A percentile compares a stretch with the other conserved stretches of the same genome.
Conservation (phyloP, 2,888 invertebrate species). For the Xanthorhoe spadicearia region DNA sequence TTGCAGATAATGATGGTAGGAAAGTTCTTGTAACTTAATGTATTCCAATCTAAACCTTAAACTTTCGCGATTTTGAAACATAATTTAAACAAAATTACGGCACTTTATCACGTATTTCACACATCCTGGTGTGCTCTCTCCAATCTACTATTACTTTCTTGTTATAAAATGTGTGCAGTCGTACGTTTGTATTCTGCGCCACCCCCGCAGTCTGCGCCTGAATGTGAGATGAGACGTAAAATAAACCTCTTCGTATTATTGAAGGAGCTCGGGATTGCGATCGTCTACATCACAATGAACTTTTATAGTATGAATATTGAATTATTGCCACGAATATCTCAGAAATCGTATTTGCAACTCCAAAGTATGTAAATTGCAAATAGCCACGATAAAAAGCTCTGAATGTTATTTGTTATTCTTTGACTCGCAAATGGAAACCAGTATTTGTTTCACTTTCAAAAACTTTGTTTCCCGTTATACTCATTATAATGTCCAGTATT, state of each 20-base stretch:
- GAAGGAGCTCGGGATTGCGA: constrained; percentile 24
- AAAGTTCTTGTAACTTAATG: too few relatives aligned
- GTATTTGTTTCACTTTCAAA: too few relatives aligned
- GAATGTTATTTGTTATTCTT: constrained; percentile 22
- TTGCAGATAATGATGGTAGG: too few relatives aligned
- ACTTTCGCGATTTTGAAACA: too few relatives aligned
- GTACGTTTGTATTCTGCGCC: constrained; percentile 12
- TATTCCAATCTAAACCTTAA: too few relatives aligned
- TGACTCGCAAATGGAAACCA: constrained; percentile 14
- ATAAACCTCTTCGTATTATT: constrained; percentile 20
- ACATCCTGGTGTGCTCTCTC: too few relatives aligned
- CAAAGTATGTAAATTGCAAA: constrained; percentile 29
- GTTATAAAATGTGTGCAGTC: constrained; percentile 14
- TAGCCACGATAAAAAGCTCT: constrained; percentile 20
- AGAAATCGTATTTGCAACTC: constrained; percentile 23
- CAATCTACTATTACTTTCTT: constrained; percentile 11
- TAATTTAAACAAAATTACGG: too few relatives aligned
- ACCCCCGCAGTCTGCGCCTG: constrained; percentile 14
- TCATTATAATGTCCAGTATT: too few relatives aligned
- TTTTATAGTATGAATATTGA: constrained; percentile 35
- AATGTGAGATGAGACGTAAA: constrained; percentile 24
- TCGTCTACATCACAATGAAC: constrained; percentile 33
- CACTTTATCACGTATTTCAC: too few relatives aligned
- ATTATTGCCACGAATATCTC: constrained; percentile 28
- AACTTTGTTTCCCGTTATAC: too few relatives aligned